Evolutionary conservation across 2,113 vertebrate species (phyloP).

Genomic region (Chitala chitala): DNA sequence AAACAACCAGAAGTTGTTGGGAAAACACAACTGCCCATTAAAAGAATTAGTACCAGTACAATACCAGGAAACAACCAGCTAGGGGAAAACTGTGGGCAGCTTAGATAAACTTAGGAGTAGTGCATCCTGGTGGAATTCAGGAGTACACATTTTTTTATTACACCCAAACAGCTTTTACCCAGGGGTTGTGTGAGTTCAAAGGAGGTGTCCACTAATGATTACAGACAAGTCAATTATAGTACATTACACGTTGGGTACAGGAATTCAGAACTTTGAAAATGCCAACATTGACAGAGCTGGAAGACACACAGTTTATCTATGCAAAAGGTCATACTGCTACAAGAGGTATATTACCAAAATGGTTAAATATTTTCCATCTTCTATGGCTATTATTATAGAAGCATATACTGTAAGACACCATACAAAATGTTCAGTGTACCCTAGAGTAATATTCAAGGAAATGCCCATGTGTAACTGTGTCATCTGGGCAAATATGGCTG

Average conservation of each 20-base stretch:
- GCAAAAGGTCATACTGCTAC: not conserved
- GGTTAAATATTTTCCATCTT: not conserved
- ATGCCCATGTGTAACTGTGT: not conserved
- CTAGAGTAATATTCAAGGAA: not conserved
- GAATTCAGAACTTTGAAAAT: not conserved
- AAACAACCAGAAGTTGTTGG: too few relatives aligned
- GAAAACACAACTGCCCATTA: slow-evolving; percentile 5
- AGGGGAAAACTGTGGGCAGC: not conserved
- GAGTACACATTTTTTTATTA: not conserved
- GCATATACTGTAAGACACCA: not conserved
- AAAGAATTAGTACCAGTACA: not conserved
- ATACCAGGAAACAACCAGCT: not conserved
- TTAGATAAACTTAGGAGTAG: not conserved
- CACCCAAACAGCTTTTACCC: not conserved
- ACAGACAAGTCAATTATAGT: too few relatives aligned
- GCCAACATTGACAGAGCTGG: not conserved
- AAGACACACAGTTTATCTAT: not conserved
- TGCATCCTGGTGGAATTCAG: not conserved
- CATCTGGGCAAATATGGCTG: not conserved
- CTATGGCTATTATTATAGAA: not conserved
- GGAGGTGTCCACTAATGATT: not conserved
- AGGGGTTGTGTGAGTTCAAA: not conserved
- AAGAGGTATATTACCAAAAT: not conserved
- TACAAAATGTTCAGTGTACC: not conserved
- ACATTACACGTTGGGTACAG: not conserved